Evolutionary conservation across 2,797 vertebrate genomes (phyloP), one percentile per base, ranked within the genome.

Genomic region (Atherinosoma microstoma): DNA sequence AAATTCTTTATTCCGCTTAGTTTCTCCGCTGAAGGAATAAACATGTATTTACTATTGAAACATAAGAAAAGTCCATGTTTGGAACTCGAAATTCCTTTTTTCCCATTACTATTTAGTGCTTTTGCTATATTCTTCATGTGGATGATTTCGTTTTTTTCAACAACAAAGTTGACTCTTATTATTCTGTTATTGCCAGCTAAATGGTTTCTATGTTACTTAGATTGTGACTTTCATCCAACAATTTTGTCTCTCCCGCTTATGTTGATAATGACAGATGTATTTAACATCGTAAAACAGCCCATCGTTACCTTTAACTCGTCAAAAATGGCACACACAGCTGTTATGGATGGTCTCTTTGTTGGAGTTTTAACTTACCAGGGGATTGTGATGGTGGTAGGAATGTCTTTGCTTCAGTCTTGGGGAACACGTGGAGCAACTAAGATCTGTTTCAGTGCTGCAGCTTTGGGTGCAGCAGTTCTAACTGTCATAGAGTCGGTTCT

Each of bases 321-420:
- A 12, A 67, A n/a, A 34, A 11, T 38, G 11, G 2, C 51, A 6
- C 53, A 5, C 27, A 36, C 13, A 29, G 20, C 4, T 58, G 32
- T 70, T 36, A 8, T 30, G 7, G 42, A 72, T 13, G 47, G 24
- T 1, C 8, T 76, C 7, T 76, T 70, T 40, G 11, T 77, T 42
- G 60, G 74, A 27, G 32, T 66, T 57, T 20, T 73, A 13, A 36
- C 40, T n/a, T 22, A 42, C 57, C 74, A 70, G 24, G 6, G 66
- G 18, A 35, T 42, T 4, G 7, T 29, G 3, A 47, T 38, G 34
- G 9, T 40, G 13, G 2, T 70, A 18, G 61, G 60, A 18, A 61
- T 36, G 34, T 61, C 51, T 7, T 9, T 76, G 20, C 74, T 66
- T 64, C 22, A 5, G 12, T 59, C 45, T 18, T 64, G 18, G 53